Evolutionary conservation across 2,113 vertebrate genomes (phyloP).

Genomic region (Hemibagrus wyckioides): DNA sequence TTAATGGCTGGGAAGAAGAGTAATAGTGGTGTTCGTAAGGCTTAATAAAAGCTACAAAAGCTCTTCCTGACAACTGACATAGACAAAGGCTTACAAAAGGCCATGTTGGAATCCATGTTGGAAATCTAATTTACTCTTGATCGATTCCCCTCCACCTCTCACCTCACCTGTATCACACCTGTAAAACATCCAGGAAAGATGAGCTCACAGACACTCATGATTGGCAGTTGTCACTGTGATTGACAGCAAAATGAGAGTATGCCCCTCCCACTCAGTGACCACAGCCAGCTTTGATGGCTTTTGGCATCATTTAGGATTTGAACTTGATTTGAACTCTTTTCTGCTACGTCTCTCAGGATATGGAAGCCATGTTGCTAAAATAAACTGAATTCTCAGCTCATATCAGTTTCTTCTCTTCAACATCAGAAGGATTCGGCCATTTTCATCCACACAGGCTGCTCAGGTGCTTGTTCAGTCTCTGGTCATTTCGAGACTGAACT

Average conservation of each 20-base stretch:
- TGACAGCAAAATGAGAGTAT: neutral
- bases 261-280: neutral
- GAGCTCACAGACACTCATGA: neutral
- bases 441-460: too few relatives aligned
- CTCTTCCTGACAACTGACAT: neutral
- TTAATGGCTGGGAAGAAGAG: neutral
- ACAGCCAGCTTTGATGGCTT: neutral
- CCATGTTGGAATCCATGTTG: neutral
- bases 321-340: neutral
- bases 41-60: neutral
- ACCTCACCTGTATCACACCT: neutral
- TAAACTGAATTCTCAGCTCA: neutral
- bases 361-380: neutral
- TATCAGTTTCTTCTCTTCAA: too few relatives aligned
- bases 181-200: neutral
- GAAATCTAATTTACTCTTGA: neutral
- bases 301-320: neutral
- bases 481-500: too few relatives aligned
- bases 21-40: neutral
- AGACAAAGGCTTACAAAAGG: neutral
- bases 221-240: neutral
- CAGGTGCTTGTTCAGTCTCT: too few relatives aligned
- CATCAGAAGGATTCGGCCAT: too few relatives aligned
- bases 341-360: neutral
- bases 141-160: neutral